Evolutionary conservation across 2,888 invertebrate genomes (phyloP).

Genomic region (Drosophila monieri): DNA sequence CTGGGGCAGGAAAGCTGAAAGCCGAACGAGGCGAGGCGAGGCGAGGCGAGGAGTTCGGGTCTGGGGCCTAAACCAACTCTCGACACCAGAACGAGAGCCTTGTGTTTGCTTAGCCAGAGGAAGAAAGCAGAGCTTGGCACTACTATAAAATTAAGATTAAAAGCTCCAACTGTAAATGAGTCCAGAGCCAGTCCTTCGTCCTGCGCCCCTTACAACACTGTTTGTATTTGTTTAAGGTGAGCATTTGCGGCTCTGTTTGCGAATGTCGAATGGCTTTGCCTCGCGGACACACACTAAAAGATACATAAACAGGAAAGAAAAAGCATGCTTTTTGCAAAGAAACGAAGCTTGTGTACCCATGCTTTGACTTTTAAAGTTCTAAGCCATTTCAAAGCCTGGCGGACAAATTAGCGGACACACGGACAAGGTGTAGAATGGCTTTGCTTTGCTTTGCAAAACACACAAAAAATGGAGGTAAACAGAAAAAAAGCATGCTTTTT

Average conservation of each 20-base stretch:
- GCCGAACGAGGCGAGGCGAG: neutral
- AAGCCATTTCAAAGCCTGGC: neutral
- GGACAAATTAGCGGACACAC: no score
- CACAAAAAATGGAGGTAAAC: no score
- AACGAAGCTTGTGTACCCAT: neutral
- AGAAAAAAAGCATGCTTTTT: no score
- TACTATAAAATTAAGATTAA: slow-evolving; percentile 78
- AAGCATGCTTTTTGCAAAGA: neutral
- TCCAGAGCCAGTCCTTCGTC: slow-evolving; percentile 28
- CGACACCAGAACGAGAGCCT: slow-evolving; percentile 10
- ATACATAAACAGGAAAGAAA: slow-evolving; percentile 13
- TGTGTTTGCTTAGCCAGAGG: slow-evolving; percentile 19
- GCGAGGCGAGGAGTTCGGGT: neutral
- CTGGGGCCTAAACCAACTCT: slow-evolving; percentile 10
- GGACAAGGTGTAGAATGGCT: no score
- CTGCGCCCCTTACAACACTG: neutral
- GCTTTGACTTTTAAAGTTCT: neutral
- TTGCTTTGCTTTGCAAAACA: no score
- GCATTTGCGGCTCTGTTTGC: slow-evolving; percentile 63
- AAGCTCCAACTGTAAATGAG: slow-evolving; percentile 56
- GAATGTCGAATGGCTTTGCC: slow-evolving; percentile 65
- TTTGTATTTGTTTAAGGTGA: slow-evolving; percentile 56
- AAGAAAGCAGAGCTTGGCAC: slow-evolving; percentile 39
- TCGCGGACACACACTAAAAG: slow-evolving; percentile 30
- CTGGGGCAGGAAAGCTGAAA: neutral